Evolutionary conservation across 2,888 invertebrate species (phyloP), one percentile per base, ranked within the genome.

Genomic region (Nasonovia ribisnigri): DNA sequence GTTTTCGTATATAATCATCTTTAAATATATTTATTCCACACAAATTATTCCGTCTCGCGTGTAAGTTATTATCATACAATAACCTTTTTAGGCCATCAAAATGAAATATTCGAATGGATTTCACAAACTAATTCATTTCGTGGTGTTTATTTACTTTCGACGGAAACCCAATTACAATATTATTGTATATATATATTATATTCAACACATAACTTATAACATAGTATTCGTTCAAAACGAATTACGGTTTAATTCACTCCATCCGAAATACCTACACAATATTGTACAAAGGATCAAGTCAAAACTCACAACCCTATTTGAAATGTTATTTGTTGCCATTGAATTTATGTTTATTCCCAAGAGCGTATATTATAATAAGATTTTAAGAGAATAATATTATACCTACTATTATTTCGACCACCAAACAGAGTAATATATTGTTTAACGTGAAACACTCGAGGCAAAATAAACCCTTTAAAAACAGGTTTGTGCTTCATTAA

Each of bases 401-500:
- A 24, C 11, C 88, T 67, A 88, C 88, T 57, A 87, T 48, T 54
- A 91, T 88, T 88, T 88, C 88, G 36, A 92, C 88, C 88, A 51
- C 67, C 88, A 42, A 20, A 42, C 88, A 77, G 77, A 77, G 36
- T 90, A 60, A 57, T 90, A 90, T 86, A 92, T 60, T 92, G 60
- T 92, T 87, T 60, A 29, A 87, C 67, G 48, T 46, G 29, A 46
- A 92, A 29, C 92, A 48, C 92, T 51, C 48, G 42, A 88, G 67
- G 92, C 87, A 13, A 92, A 88, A 77, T 51, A 42, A 88, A 88
- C 92, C 92, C 92, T 92, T 67, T 92, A 24, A 29, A 67, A 92
- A 88, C 88, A 24, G 60, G 86, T 92, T 92, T 91, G 20, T 43
- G 42, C 54, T 87, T 87, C 87, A 36, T 88, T 88, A 92, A 60